Percentiles rank a stretch among this genome's conserved stretches.
phyloP scores from a whole-genome alignment of 2,113 vertebrate genomes.

The Orthonyx spaldingii region DNA sequence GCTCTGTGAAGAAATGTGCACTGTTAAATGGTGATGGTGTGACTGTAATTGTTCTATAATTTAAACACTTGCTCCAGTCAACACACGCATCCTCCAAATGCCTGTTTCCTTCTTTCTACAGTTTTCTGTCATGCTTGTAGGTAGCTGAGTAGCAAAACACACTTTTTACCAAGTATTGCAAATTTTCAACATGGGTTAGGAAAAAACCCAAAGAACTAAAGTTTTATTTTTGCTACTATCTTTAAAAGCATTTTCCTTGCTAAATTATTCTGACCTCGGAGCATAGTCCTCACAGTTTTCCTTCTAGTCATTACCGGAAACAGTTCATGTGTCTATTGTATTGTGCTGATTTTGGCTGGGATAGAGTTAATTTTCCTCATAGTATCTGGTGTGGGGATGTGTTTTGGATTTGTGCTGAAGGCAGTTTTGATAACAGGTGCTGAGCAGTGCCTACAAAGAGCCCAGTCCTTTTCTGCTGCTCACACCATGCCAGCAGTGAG shows the following conservation, averaged over 20 bases:
- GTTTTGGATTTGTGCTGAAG: neutral
- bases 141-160: neutral
- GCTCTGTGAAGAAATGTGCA: neutral
- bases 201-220: neutral
- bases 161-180: neutral
- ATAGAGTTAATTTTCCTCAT: neutral
- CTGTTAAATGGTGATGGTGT: neutral
- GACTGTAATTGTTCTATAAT: neutral
- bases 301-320: neutral
- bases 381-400: neutral
- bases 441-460: no score
- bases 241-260: neutral
- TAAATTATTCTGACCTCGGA: neutral
- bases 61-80: neutral
- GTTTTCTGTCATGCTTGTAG: neutral
- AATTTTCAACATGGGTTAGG: neutral
- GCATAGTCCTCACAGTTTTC: neutral
- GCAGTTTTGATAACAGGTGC: neutral
- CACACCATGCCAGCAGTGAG: neutral
- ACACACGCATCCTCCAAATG: neutral
- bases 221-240: neutral
- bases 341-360: neutral
- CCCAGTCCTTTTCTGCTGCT: neutral
- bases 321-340: neutral
- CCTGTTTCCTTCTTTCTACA: neutral